Conservation (phyloP, 2,888 invertebrate genomes). For the Adelphocoris suturalis region DNA sequence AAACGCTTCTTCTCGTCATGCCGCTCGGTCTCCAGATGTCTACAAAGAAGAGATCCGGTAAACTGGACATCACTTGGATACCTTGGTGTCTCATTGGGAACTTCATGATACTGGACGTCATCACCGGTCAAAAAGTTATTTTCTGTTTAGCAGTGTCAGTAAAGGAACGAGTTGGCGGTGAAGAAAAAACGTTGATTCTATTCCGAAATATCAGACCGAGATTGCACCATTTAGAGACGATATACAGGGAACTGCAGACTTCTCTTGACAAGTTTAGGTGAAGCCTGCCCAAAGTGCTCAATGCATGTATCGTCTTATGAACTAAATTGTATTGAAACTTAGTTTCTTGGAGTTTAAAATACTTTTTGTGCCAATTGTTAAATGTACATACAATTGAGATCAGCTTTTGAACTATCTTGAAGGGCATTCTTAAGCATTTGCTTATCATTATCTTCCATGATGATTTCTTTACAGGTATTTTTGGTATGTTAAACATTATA, state of each 20-base stretch:
- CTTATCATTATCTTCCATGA: no score
- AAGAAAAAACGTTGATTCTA: conserved; percentile 59
- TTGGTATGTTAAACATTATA: no score
- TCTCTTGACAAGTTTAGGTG: conserved; percentile 62
- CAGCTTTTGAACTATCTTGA: no score
- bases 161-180: background rate
- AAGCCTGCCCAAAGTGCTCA: background rate
- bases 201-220: conserved; percentile 57
- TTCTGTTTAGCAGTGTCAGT: conserved; percentile 64
- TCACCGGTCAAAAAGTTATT: conserved; percentile 61
- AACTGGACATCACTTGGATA: conserved; percentile 58
- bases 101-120: conserved; percentile 67
- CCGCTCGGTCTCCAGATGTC: conserved; percentile 63
- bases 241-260: conserved; percentile 62
- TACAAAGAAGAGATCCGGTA: background rate
- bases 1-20: conserved; percentile 60
- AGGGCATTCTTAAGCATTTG: no score
- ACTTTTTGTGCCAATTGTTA: no score
- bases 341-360: no score
- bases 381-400: no score
- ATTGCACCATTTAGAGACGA: conserved; percentile 60
- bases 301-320: no score
- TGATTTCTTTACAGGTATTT: no score
- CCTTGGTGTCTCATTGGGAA: conserved; percentile 55
- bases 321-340: no score